These are phyloP conservation scores for Phalangium opilio DNA, from an alignment of 2,888 invertebrate genomes.

Conservation along the genomic window DNA sequence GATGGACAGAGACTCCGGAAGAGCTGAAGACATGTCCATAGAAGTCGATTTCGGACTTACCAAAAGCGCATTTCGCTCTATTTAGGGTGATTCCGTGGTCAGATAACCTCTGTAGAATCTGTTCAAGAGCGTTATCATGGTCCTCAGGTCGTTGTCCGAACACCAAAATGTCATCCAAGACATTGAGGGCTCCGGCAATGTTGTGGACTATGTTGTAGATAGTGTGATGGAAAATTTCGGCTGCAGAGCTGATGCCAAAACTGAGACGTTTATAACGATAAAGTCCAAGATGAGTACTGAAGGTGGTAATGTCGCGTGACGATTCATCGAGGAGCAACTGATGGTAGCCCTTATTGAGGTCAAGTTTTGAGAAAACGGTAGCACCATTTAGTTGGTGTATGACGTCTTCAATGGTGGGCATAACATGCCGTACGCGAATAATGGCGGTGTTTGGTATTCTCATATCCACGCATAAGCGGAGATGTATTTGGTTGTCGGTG, in stretches of 20 bases:
- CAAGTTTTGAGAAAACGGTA: slow-evolving; percentile 24
- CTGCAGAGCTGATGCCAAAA: slow-evolving; percentile 32
- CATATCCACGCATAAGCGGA: slow-evolving; percentile 12
- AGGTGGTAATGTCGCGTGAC: slow-evolving; percentile 28
- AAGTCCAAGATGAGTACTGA: slow-evolving; percentile 28
- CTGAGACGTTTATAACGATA: slow-evolving; percentile 30
- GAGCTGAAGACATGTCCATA: background rate
- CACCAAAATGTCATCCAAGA: background rate
- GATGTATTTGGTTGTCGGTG: too few relatives aligned
- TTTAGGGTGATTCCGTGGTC: background rate
- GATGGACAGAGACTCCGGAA: background rate
- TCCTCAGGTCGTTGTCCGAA: background rate
- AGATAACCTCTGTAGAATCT: background rate
- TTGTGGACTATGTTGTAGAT: slow-evolving; percentile 25
- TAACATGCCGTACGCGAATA: background rate
- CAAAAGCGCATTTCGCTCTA: background rate
- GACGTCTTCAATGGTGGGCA: slow-evolving; percentile 7
- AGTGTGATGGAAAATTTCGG: slow-evolving; percentile 32
- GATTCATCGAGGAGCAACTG: slow-evolving; percentile 26
- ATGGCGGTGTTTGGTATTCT: slow-evolving; percentile 8
- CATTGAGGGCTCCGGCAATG: background rate
- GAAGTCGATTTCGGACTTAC: background rate
- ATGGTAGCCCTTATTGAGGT: slow-evolving; percentile 28
- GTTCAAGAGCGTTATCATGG: background rate
- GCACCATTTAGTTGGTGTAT: slow-evolving; percentile 7